Evolutionary conservation across 2,113 vertebrate species (phyloP).

Genomic region (Erythrolamprus reginae): DNA sequence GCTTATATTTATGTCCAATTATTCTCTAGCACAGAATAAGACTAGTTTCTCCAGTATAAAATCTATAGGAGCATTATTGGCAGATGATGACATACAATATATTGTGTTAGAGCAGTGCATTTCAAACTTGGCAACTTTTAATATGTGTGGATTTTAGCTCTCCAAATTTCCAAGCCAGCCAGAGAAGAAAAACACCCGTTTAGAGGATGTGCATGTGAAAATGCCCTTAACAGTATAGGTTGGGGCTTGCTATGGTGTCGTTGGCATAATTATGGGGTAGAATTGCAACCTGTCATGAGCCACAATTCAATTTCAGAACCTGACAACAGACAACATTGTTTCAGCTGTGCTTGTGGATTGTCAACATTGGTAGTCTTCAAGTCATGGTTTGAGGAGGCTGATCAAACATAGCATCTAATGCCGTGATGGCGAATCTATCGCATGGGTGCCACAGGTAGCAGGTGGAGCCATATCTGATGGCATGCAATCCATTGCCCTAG

Average conservation of each 20-base stretch:
- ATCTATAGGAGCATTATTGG: background rate
- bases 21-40: background rate
- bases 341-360: too few relatives aligned
- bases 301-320: too few relatives aligned
- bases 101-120: background rate
- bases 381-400: too few relatives aligned
- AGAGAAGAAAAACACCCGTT: background rate
- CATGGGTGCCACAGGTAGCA: too few relatives aligned
- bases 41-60: background rate
- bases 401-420: too few relatives aligned
- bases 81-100: background rate
- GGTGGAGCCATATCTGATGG: too few relatives aligned
- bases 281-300: background rate
- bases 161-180: too few relatives aligned
- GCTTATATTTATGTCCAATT: background rate
- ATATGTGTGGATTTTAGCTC: background rate
- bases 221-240: background rate
- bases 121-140: background rate
- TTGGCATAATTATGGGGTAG: background rate
- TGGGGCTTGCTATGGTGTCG: background rate
- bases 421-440: too few relatives aligned
- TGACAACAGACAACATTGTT: too few relatives aligned
- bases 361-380: too few relatives aligned
- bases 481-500: too few relatives aligned
- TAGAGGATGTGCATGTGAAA: background rate